Evolutionary conservation across 2,113 vertebrate genomes (phyloP), one percentile per base, ranked within the genome.

Genomic region (Apteryx owenii): DNA sequence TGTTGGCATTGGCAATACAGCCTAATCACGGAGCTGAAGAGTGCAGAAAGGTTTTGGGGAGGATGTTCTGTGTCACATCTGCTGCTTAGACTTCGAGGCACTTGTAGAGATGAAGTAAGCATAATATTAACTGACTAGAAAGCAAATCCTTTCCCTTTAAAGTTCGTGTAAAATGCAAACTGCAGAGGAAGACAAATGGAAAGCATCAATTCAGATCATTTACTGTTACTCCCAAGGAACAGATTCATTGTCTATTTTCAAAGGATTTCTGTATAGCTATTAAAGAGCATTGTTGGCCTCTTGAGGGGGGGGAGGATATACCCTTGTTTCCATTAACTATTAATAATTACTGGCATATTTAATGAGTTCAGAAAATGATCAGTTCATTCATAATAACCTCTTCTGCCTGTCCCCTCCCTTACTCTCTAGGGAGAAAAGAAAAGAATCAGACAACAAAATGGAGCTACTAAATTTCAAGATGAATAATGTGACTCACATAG

Each of bases 261-360:
- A 91, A 80, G 48, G 22, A 36, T 56, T 77, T 25, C 42, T 79
- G 60, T 70, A 56, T 23, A 83, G 77, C 89, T 94, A 89, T 92
- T 95, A 95, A 95, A 92, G 29, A 95, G 62, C 89, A 81, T 86
- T 94, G 73, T 87, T 93, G 61, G 40, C 29, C 77, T 92, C 75
- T 60, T 40, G 12, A 38, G 54, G 46, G 76, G 69, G 28, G 88
- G 58, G 29, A 23, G 38, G 77, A 89, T 88, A 68, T 80, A 71
- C 36, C 53, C 36, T 61, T 84, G 48, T 87, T 95, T 10, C 56
- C 51, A 84, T 95, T 96, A 95, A 97, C 95, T 95, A 94, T 97
- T 96, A 89, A 92, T 93, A 95, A 93, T 79, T 93, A 13, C 69
- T 88, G 73, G 79, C 71, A 94, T 95, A 76, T 92, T 96, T 95